Conservation (phyloP, 2,113 vertebrate species). For the Scytalopus superciliaris region DNA sequence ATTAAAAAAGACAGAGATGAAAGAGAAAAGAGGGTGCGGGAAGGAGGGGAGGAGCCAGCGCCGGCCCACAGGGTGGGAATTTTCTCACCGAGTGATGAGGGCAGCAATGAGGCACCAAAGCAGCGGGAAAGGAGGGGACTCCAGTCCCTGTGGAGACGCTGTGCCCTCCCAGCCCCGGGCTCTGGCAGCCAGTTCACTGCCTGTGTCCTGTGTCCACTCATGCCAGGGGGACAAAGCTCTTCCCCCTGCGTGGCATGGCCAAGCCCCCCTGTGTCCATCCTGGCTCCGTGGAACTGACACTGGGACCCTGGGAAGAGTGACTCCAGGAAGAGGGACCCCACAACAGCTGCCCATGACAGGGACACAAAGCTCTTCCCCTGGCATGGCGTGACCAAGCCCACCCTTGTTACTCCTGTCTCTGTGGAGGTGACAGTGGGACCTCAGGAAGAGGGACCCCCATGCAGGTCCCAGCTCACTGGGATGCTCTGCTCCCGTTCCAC, state of each 20-base stretch:
- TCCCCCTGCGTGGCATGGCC: neutral
- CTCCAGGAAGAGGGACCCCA: neutral
- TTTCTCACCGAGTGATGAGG: neutral
- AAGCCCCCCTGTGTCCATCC: neutral
- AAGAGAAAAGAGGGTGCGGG: neutral
- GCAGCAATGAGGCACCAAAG: neutral
- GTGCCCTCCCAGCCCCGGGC: neutral
- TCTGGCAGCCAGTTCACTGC: neutral
- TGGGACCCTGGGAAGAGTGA: neutral
- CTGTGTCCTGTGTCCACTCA: fast-evolving
- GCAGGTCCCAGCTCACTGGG: neutral
- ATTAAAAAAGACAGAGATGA: neutral
- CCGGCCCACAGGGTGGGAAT: neutral
- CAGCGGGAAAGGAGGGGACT: neutral
- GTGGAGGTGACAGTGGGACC: neutral
- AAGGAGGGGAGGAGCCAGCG: neutral
- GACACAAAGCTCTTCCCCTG: neutral
- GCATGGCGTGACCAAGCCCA: neutral
- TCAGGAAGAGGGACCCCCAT: neutral
- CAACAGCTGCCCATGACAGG: neutral
- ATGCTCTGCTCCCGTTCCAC: neutral
- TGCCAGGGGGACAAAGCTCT: neutral
- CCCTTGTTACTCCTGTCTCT: neutral
- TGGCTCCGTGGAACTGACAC: fast-evolving
- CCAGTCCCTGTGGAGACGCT: neutral